Conservation (phyloP, 2,797 vertebrate species). For the Remorina albescens region DNA sequence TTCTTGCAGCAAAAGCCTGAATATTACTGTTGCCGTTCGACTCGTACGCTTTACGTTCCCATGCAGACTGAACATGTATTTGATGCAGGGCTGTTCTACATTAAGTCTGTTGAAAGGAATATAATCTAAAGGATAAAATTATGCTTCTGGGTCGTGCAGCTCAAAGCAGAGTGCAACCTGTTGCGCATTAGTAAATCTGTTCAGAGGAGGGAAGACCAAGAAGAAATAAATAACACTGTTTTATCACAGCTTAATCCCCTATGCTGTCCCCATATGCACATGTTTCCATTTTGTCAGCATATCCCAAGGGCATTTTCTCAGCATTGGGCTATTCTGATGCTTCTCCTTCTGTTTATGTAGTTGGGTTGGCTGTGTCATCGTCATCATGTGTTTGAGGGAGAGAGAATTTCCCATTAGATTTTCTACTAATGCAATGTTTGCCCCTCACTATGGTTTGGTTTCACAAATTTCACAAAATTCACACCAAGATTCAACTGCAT, state of each 20-base stretch:
- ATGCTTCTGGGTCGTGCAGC: slow-evolving; percentile 40
- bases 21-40: slow-evolving; percentile 19
- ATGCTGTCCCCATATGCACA: slow-evolving; percentile 66
- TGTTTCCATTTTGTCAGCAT: slow-evolving; percentile 76
- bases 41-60: slow-evolving; percentile 22
- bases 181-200: slow-evolving; percentile 60
- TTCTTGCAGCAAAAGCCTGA: neutral
- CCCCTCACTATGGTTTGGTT: slow-evolving; percentile 12
- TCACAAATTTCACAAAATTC: slow-evolving; percentile 15
- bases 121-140: slow-evolving; percentile 31
- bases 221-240: slow-evolving; percentile 55
- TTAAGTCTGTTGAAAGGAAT: slow-evolving; percentile 33
- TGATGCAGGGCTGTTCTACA: slow-evolving; percentile 21
- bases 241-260: slow-evolving; percentile 65
- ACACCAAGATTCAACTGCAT: slow-evolving; percentile 3
- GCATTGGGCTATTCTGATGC: slow-evolving; percentile 62
- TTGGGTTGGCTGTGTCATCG: slow-evolving; percentile 47
- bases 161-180: slow-evolving; percentile 62
- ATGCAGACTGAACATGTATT: slow-evolving; percentile 27
- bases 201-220: slow-evolving; percentile 37
- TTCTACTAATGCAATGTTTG: slow-evolving; percentile 2
- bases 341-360: slow-evolving; percentile 63
- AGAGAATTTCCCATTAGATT: neutral
- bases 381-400: slow-evolving; percentile 20
- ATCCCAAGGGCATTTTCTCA: slow-evolving; percentile 74